A percentile compares a stretch with the other conserved stretches of the same genome.
Conservation (phyloP, 2,888 invertebrate genomes). For the Conops quadrifasciatus region DNA sequence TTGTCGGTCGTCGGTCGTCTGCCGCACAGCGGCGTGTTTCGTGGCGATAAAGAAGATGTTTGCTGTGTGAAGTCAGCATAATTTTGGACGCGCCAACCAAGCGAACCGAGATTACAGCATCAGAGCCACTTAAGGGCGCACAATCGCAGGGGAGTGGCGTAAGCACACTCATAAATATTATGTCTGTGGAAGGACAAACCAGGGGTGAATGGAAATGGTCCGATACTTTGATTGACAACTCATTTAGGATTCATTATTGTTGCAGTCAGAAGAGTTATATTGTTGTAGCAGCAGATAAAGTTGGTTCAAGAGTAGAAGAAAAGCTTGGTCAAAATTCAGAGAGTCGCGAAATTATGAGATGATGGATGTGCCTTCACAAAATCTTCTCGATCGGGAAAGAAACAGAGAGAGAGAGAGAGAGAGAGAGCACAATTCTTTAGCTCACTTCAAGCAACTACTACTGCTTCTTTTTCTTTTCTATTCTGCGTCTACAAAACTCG, state of each 20-base stretch:
- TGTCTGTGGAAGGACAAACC: neutral
- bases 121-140: neutral
- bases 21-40: conserved; percentile 56
- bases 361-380: too few relatives aligned
- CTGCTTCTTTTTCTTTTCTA: too few relatives aligned
- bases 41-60: conserved; percentile 62
- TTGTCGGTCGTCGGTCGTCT: neutral
- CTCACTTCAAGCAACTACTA: too few relatives aligned
- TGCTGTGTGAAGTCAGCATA: conserved; percentile 52
- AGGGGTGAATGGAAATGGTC: neutral
- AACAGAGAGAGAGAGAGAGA: too few relatives aligned
- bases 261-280: neutral
- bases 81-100: conserved; percentile 37
- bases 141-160: neutral
- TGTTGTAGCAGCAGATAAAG: too few relatives aligned
- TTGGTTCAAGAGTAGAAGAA: too few relatives aligned
- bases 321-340: too few relatives aligned
- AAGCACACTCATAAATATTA: neutral
- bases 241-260: neutral
- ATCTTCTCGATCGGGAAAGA: too few relatives aligned
- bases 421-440: too few relatives aligned
- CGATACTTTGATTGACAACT: conserved; percentile 2
- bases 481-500: too few relatives aligned
- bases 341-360: too few relatives aligned
- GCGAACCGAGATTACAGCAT: conserved; percentile 11